These are phyloP conservation scores for Lysandra bellargus DNA, from an alignment of 2,888 invertebrate genomes.

Conservation along the genomic window DNA sequence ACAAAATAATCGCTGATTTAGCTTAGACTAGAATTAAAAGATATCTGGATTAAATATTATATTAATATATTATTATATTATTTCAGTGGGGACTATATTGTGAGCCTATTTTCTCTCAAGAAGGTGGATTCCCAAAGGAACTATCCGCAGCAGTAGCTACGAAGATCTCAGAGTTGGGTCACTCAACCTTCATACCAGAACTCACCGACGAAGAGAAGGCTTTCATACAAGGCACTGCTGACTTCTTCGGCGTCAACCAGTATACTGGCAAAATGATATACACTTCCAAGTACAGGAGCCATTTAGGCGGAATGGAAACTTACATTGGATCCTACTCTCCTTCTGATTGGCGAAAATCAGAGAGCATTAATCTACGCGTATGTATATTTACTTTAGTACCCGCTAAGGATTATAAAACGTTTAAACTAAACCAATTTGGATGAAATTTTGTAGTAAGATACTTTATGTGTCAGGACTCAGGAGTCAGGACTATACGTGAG, in stretches of 20 bases:
- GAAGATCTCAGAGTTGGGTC: conserved; percentile 70
- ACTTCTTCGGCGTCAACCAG: conserved; percentile 78
- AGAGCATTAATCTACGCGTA: conserved; percentile 41
- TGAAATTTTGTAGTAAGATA: too few relatives aligned
- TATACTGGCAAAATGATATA: conserved; percentile 69
- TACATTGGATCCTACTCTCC: conserved; percentile 35
- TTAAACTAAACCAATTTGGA: too few relatives aligned
- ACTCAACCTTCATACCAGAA: conserved; percentile 62
- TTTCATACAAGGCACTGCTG: conserved; percentile 50
- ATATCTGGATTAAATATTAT: too few relatives aligned
- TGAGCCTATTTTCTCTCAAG: conserved; percentile 79
- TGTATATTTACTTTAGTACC: not conserved
- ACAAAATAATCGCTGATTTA: too few relatives aligned
- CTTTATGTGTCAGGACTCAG: too few relatives aligned
- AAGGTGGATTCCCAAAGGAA: conserved; percentile 81
- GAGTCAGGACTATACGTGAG: too few relatives aligned
- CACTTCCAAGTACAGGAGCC: not conserved
- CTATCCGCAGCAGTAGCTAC: conserved; percentile 77
- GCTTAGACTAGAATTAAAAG: too few relatives aligned
- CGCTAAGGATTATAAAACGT: not conserved
- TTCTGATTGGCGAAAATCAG: conserved; percentile 44
- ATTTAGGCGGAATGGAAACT: conserved; percentile 33
- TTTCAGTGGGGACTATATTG: conserved; percentile 77
- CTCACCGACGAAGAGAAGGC: conserved; percentile 61
- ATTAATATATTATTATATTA: too few relatives aligned